phyloP scores from a whole-genome alignment of 2,113 vertebrate genomes.

The Raja brachyura region DNA sequence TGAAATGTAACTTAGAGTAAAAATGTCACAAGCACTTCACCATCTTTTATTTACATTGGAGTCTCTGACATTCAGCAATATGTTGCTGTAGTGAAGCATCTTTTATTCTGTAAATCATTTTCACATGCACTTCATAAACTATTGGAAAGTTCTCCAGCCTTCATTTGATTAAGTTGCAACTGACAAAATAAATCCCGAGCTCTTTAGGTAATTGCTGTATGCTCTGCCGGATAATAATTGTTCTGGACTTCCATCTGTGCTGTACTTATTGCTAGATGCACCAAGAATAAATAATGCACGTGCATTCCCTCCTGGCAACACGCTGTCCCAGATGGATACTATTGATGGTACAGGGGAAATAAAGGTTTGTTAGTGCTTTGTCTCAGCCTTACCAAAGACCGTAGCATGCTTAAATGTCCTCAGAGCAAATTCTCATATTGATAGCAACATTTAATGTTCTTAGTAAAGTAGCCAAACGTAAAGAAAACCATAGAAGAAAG shows the following conservation, averaged over 20 bases:
- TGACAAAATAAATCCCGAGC: not conserved
- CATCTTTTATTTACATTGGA: not conserved
- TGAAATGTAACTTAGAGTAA: not conserved
- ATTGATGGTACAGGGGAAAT: constrained; percentile 10
- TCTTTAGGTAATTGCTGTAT: constrained; percentile 7
- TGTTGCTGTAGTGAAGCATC: not conserved
- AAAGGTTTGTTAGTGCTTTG: constrained; percentile 3
- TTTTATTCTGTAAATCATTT: not conserved
- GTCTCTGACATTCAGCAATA: not conserved
- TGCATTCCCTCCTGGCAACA: not conserved
- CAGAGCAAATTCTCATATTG: not conserved
- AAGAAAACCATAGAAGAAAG: not conserved
- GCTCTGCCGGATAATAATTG: constrained; percentile 21
- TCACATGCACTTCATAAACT: not conserved
- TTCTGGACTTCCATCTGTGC: constrained; percentile 13
- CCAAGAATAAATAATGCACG: not conserved
- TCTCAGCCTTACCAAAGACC: not conserved
- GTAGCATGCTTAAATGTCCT: not conserved
- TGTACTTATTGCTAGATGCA: not conserved
- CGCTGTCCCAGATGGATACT: not conserved
- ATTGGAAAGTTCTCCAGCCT: not conserved
- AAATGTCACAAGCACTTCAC: not conserved
- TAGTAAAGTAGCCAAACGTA: not conserved
- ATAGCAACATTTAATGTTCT: not conserved
- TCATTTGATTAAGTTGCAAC: not conserved